Evolutionary conservation across 2,888 invertebrate genomes (phyloP).

Genomic region (Allygus modestus): DNA sequence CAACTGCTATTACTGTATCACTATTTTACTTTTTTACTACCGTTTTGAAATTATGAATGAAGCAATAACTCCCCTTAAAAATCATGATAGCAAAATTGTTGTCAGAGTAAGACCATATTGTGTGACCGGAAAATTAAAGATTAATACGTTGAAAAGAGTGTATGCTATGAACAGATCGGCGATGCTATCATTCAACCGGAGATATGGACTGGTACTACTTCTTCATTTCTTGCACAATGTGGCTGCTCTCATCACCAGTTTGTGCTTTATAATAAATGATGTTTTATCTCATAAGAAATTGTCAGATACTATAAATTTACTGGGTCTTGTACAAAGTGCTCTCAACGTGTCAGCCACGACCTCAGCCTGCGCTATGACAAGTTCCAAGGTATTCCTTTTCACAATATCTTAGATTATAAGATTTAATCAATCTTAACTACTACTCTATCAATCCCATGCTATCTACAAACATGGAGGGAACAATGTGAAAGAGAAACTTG

Average conservation of each 20-base stretch:
- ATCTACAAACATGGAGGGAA: too few species aligned
- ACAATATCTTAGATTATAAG: neutral
- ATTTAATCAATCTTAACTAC: too few species aligned
- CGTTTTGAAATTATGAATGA: slow-evolving; percentile 6
- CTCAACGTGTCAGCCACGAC: neutral
- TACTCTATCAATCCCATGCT: too few species aligned
- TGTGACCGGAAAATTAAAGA: neutral
- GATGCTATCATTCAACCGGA: neutral
- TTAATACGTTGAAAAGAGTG: neutral
- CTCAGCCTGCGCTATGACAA: neutral
- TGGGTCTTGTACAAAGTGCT: neutral
- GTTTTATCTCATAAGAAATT: neutral
- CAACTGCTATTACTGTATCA: slow-evolving; percentile 10
- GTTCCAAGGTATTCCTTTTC: slow-evolving; percentile 11
- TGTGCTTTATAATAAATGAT: neutral
- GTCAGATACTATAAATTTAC: neutral
- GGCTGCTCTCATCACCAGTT: neutral
- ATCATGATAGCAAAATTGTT: neutral
- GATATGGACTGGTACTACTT: neutral
- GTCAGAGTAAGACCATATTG: neutral
- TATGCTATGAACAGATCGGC: neutral
- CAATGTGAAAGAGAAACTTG: too few species aligned
- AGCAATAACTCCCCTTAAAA: neutral
- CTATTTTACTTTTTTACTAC: neutral
- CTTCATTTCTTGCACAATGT: slow-evolving; percentile 26